Conservation (phyloP, 2,797 vertebrate genomes). For the Lindbergichthys nudifrons region DNA sequence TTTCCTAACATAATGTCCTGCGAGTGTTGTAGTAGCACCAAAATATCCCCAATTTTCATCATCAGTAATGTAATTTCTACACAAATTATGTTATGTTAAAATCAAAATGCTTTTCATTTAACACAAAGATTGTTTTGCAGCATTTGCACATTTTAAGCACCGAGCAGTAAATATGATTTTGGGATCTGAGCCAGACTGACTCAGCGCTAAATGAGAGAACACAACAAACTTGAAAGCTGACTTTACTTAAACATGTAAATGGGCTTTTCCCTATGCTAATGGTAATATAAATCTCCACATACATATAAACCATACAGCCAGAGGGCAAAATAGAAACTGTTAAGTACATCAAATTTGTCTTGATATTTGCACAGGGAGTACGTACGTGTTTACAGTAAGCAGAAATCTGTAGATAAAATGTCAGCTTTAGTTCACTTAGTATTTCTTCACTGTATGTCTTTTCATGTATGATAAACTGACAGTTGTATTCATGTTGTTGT, state of each 20-base stretch:
- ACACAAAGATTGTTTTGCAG: slow-evolving; percentile 26
- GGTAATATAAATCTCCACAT: slow-evolving; percentile 59
- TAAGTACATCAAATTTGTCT: slow-evolving; percentile 43
- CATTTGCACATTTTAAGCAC: slow-evolving; percentile 34
- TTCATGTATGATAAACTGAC: slow-evolving; percentile 12
- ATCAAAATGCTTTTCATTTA: slow-evolving; percentile 9
- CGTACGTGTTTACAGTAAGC: not conserved
- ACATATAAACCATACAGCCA: slow-evolving; percentile 56
- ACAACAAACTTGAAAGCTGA: slow-evolving; percentile 59
- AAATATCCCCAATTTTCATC: not conserved
- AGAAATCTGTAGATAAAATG: slow-evolving; percentile 14
- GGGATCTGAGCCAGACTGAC: slow-evolving; percentile 51
- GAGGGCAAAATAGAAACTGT: slow-evolving; percentile 56
- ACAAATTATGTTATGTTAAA: slow-evolving; percentile 2
- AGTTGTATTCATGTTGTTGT: slow-evolving; percentile 35
- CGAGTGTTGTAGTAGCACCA: not conserved
- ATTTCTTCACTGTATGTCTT: slow-evolving; percentile 8
- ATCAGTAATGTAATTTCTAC: slow-evolving; percentile 11
- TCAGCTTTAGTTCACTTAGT: slow-evolving; percentile 6
- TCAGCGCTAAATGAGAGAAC: slow-evolving; percentile 50
- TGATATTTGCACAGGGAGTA: slow-evolving; percentile 19
- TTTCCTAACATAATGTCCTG: slow-evolving; percentile 38
- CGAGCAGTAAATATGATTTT: slow-evolving; percentile 49
- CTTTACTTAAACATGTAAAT: slow-evolving; percentile 68
- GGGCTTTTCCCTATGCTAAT: slow-evolving; percentile 66